Evolutionary conservation across 2,113 vertebrate genomes (phyloP).

Genomic region (Pimephales promelas): DNA sequence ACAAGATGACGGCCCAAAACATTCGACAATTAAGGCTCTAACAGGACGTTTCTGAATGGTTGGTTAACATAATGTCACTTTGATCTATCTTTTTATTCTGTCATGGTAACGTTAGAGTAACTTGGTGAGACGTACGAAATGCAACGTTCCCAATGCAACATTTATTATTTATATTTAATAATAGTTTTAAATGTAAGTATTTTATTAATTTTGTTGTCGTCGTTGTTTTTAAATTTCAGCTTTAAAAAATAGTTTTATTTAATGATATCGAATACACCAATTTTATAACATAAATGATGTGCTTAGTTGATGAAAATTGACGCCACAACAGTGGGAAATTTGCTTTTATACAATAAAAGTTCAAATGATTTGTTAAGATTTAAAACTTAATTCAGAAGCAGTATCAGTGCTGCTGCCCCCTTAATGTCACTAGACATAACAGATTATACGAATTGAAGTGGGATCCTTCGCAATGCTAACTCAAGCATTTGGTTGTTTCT

Average conservation of each 20-base stretch:
- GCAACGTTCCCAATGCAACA: too few species aligned
- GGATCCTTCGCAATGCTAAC: not conserved
- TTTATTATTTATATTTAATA: not conserved
- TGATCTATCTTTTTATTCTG: too few species aligned
- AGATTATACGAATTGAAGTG: not conserved
- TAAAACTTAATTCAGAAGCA: not conserved
- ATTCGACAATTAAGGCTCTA: too few species aligned
- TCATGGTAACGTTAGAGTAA: too few species aligned
- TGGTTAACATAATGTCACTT: too few species aligned
- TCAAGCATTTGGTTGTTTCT: not conserved
- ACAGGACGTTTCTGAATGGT: too few species aligned
- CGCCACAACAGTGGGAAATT: not conserved
- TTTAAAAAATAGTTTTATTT: not conserved
- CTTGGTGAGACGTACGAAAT: too few species aligned
- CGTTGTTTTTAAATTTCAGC: not conserved
- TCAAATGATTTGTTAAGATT: not conserved
- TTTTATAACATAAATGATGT: not conserved
- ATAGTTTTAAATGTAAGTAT: not conserved
- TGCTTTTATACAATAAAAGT: not conserved
- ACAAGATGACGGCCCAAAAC: too few species aligned
- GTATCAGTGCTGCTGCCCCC: not conserved
- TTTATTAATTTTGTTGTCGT: not conserved
- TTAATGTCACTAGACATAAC: not conserved
- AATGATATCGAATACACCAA: not conserved
- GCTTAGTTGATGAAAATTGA: not conserved